Base-by-base conservation (phyloP, 2,888 invertebrate species). In the Mimumesa dahlbomi region DNA sequence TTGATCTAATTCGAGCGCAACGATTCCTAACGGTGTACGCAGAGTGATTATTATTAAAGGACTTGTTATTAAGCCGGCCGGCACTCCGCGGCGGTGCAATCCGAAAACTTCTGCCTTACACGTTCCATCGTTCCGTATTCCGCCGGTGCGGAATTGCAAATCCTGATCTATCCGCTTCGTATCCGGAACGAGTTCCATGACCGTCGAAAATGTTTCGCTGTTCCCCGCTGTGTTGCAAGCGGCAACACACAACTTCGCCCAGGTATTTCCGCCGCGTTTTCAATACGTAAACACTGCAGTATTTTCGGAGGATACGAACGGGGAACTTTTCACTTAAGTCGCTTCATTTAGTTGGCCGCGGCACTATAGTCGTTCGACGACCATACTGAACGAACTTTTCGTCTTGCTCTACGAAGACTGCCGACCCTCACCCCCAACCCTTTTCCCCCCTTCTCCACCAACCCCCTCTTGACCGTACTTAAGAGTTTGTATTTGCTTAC, bases 241-340 rank as follows among this genome's bases (percentile, higher is more conserved):
- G n/a, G n/a, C n/a, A n/a, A n/a, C n/a, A n/a, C n/a, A 62, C 68
- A 74, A 74, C 73, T 77, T 82, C 66, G n/a, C 59, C 66, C 61
- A 54, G 72, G 71, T 74, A 76, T 71, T 68, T 70, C 69, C 50
- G 46, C 65, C 65, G 76, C 77, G 77, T 83, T 84, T 85, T 84
- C 82, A 82, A 82, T 85, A 84, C 81, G 80, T 77, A 73, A 76
- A 65, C 73, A 73, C 63, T 78, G 79, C 79, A 81, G 85, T 75
- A 84, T 84, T 85, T 83, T 79, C 81, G 67, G 68, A 63, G 72
- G 81, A 81, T 81, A 77, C 81, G 79, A 73, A 77, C 80, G 79
- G n/a, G n/a, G n/a, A 86, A 86, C 86, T 86, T 85, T 85, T 81
- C 85, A 85, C 85, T 85, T 82, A 86, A 85, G 84, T 84, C 81